Percentiles rank a stretch among this genome's conserved stretches.
Evolutionary conservation across 1,140 invertebrate species (phyloP).

Genomic region (Anastatus disparis): DNA sequence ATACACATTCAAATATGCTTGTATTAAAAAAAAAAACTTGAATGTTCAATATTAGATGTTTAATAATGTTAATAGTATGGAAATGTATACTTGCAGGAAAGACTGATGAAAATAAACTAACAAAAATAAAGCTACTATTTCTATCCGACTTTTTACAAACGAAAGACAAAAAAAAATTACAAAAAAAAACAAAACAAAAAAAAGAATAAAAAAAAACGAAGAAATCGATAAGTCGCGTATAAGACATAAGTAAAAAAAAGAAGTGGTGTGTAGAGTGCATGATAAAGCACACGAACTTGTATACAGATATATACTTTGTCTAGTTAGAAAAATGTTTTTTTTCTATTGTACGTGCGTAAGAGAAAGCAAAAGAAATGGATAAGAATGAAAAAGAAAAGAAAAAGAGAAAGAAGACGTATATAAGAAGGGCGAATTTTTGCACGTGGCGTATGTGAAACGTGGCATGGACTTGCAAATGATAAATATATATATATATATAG

Average conservation of each 20-base stretch:
- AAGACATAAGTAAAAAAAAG: no score
- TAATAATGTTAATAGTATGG: neutral
- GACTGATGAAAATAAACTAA: neutral
- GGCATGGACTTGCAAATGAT: no score
- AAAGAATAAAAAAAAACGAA: neutral
- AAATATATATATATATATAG: no score
- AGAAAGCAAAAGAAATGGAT: neutral
- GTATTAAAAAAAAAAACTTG: neutral
- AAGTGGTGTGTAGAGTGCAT: no score
- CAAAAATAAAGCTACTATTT: neutral
- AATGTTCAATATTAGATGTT: no score
- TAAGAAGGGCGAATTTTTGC: neutral
- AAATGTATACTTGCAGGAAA: neutral
- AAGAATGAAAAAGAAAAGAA: neutral
- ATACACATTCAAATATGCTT: neutral
- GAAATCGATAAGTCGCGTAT: neutral
- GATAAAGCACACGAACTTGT: neutral
- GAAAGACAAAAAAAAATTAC: no score
- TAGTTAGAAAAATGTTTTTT: slow-evolving; percentile 20
- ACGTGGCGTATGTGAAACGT: neutral
- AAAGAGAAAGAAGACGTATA: neutral
- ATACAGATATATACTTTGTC: slow-evolving; percentile 7
- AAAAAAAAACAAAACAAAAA: neutral
- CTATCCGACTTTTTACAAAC: slow-evolving; percentile 1
- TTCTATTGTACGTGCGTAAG: slow-evolving; percentile 5